Conservation (phyloP, 2,113 vertebrate genomes). For the Tenrec ecaudatus region DNA sequence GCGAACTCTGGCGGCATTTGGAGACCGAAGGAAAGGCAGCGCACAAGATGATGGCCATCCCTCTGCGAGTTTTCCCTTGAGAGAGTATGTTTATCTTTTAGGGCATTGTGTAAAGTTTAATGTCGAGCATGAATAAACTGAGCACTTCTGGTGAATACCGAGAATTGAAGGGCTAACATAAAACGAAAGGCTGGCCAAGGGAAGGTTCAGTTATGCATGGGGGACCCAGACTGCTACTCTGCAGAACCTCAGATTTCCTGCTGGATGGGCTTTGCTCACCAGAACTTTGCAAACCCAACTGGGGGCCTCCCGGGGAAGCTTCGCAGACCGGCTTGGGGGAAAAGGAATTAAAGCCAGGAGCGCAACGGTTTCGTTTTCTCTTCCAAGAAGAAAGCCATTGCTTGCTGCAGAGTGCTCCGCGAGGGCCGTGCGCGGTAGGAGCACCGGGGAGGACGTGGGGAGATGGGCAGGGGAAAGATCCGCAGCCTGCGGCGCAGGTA, state of each 20-base stretch:
- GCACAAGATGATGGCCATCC: too few relatives aligned
- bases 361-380: too few relatives aligned
- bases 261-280: background rate
- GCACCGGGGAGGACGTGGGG: background rate
- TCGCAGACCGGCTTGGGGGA: background rate
- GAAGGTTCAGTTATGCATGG: background rate
- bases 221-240: background rate
- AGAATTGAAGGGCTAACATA: background rate
- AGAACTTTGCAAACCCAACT: background rate
- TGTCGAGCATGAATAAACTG: too few relatives aligned
- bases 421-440: too few relatives aligned
- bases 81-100: background rate
- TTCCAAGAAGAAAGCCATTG: background rate
- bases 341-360: background rate
- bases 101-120: fast-evolving
- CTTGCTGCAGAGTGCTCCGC: background rate
- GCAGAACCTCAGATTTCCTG: background rate
- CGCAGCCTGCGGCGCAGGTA: background rate
- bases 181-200: background rate
- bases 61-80: background rate
- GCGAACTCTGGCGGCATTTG: slow-evolving; percentile 45
- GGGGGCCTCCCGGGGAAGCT: background rate
- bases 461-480: background rate
- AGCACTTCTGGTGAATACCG: background rate
- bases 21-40: background rate